phyloP scores from a whole-genome alignment of 2,888 invertebrate genomes.

The Pediacus dermestoides region DNA sequence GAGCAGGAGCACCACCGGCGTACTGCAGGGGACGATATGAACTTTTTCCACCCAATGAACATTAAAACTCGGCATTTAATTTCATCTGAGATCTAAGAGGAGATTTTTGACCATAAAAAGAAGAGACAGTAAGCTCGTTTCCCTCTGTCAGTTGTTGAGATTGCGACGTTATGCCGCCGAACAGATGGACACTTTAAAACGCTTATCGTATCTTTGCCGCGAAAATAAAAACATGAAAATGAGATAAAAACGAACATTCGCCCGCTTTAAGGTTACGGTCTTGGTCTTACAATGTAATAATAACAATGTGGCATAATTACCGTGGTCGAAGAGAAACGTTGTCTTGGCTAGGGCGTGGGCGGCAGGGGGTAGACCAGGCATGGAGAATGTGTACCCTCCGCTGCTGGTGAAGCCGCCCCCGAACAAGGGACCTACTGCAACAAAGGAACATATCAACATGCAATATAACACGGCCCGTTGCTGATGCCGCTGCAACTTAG shows the following conservation, averaged over 20 bases:
- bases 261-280: too few species aligned
- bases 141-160: constrained; percentile 31
- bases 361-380: constrained; percentile 47
- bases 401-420: constrained; percentile 45
- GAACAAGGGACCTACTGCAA: constrained; percentile 50
- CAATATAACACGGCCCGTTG: background rate
- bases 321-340: constrained; percentile 49
- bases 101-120: constrained; percentile 53
- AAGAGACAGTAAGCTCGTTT: constrained; percentile 39
- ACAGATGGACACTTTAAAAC: constrained; percentile 45
- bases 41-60: constrained; percentile 54
- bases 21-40: constrained; percentile 47
- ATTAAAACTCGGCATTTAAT: constrained; percentile 55
- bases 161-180: constrained; percentile 40
- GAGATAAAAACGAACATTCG: constrained; percentile 35
- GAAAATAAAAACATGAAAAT: constrained; percentile 42
- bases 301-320: constrained; percentile 39
- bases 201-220: constrained; percentile 29
- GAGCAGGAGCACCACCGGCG: constrained; percentile 4
- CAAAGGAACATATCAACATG: constrained; percentile 32
- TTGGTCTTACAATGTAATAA: too few species aligned
- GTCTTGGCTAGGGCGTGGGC: constrained; percentile 47
- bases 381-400: constrained; percentile 47
- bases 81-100: constrained; percentile 53
- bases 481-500: background rate